These are phyloP conservation scores for Philaethria dido DNA, from an alignment of 2,888 invertebrate species.

Conservation along the genomic window DNA sequence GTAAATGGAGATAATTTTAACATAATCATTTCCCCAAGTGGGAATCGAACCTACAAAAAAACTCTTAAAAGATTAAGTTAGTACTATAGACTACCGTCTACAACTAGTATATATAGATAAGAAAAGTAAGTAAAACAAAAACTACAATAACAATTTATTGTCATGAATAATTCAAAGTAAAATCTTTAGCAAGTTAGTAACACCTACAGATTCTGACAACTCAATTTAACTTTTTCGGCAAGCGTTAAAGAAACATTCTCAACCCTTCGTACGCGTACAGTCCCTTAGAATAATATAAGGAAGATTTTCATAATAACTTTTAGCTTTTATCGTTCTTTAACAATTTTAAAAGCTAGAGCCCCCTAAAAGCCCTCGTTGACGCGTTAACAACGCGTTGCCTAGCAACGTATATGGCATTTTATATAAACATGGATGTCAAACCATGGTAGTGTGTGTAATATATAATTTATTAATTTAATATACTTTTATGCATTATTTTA, in stretches of 20 bases:
- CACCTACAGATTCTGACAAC: conserved; percentile 27
- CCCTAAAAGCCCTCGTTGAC: background rate
- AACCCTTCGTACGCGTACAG: conserved; percentile 12
- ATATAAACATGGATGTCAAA: too few relatives aligned
- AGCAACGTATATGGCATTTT: too few relatives aligned
- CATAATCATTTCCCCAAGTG: too few relatives aligned
- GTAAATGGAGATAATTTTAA: too few relatives aligned
- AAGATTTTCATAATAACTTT: conserved; percentile 11
- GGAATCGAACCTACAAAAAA: too few relatives aligned
- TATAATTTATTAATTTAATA: too few relatives aligned
- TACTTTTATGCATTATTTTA: too few relatives aligned
- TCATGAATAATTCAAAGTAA: conserved; percentile 19
- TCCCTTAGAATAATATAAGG: background rate
- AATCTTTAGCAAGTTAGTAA: conserved; percentile 20
- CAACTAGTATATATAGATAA: too few relatives aligned
- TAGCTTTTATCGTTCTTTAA: background rate
- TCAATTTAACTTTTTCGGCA: conserved; percentile 38
- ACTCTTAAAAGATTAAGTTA: too few relatives aligned
- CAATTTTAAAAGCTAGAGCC: background rate
- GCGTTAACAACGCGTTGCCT: too few relatives aligned
- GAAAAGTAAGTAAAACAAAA: background rate
- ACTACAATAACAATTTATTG: conserved; percentile 4
- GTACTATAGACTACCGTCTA: too few relatives aligned
- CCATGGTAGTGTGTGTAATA: too few relatives aligned
- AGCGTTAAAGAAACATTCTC: conserved; percentile 30